phyloP scores from a whole-genome alignment of 2,888 invertebrate genomes.

The Operophtera brumata region DNA sequence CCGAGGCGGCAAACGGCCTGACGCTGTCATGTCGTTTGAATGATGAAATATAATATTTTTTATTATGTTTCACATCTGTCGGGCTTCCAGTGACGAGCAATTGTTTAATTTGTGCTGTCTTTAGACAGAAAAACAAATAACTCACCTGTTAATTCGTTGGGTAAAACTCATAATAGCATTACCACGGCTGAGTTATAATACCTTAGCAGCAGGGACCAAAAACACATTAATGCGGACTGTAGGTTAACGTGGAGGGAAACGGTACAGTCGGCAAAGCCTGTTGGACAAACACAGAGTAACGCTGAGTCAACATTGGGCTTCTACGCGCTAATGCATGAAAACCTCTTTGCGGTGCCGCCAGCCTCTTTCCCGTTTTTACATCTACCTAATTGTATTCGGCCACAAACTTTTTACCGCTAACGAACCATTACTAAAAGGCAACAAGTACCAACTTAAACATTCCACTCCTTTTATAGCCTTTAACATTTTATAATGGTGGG shows the following conservation, averaged over 20 bases:
- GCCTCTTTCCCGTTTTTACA: conserved; percentile 31
- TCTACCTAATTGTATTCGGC: conserved; percentile 14
- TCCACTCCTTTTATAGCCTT: too few relatives aligned
- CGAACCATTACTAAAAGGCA: background rate
- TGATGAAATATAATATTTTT: too few relatives aligned
- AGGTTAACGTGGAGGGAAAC: conserved; percentile 46
- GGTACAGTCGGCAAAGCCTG: conserved; percentile 57
- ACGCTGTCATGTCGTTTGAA: too few relatives aligned
- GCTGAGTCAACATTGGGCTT: conserved; percentile 59
- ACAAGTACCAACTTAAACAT: background rate
- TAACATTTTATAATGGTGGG: too few relatives aligned
- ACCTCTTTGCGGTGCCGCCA: conserved; percentile 42
- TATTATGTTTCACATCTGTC: too few relatives aligned
- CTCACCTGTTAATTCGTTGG: conserved; percentile 1
- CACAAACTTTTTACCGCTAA: conserved; percentile 4
- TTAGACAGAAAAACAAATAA: too few relatives aligned
- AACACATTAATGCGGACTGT: conserved; percentile 39
- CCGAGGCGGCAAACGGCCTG: too few relatives aligned
- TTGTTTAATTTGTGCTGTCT: too few relatives aligned
- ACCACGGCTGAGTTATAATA: conserved; percentile 1
- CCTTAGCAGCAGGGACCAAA: conserved; percentile 28
- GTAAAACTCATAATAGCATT: conserved; percentile 7
- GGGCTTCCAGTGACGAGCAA: too few relatives aligned
- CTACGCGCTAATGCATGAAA: conserved; percentile 64
- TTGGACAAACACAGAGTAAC: conserved; percentile 62